Evolutionary conservation across 1,140 invertebrate species (phyloP).

Genomic region (Philaenus spumarius): DNA sequence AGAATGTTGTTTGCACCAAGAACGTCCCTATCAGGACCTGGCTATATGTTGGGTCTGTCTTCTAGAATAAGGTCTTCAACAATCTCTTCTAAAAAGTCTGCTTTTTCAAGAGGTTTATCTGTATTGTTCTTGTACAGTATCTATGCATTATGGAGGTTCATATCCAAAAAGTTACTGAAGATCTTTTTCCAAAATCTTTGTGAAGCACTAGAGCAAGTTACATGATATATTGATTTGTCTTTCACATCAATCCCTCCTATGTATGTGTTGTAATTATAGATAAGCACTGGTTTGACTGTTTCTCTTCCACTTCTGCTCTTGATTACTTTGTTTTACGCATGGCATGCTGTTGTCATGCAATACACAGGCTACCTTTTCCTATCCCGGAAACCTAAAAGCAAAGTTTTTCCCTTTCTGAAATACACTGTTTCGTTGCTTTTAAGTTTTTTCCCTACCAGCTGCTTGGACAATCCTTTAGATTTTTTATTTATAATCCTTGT

Average conservation of each 20-base stretch:
- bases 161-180: too few species aligned
- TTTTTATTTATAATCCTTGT: too few species aligned
- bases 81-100: neutral
- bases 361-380: too few species aligned
- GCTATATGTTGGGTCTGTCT: too few species aligned
- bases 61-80: neutral
- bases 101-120: neutral
- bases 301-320: conserved; percentile 1
- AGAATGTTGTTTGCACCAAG: neutral
- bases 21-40: neutral
- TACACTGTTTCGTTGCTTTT: neutral
- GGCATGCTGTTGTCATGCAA: too few species aligned
- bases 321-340: conserved; percentile 14
- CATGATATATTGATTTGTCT: neutral
- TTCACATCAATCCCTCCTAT: conserved; percentile 6
- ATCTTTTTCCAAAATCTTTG: conserved; percentile 6
- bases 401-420: too few species aligned
- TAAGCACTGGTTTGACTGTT: conserved; percentile 8
- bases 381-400: too few species aligned
- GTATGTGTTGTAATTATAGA: neutral
- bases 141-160: too few species aligned
- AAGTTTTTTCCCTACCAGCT: too few species aligned
- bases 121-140: neutral
- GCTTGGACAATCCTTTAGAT: too few species aligned
- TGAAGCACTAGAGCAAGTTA: neutral